Conservation (phyloP, 2,113 vertebrate species). For the Leucosticte australis region DNA sequence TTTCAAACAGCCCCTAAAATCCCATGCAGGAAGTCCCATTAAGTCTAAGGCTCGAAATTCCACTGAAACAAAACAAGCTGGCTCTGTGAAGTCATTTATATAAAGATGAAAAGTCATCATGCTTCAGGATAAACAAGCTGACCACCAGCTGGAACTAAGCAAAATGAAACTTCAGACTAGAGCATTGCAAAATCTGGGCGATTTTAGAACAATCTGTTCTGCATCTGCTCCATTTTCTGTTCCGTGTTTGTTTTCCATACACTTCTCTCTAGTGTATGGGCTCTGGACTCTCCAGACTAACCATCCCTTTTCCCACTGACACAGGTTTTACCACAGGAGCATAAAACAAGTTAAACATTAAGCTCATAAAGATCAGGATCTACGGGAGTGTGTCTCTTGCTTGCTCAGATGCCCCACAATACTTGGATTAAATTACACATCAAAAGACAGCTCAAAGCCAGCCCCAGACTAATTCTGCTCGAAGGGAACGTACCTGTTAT, state of each 20-base stretch:
- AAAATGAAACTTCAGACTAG: neutral
- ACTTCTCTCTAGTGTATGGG: neutral
- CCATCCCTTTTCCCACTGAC: neutral
- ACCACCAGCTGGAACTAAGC: neutral
- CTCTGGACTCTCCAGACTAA: neutral
- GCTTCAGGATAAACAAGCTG: neutral
- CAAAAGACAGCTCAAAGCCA: neutral
- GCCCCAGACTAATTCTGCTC: neutral
- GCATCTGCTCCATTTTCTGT: neutral
- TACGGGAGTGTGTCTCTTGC: neutral
- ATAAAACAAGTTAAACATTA: constrained; percentile 50
- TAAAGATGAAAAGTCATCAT: neutral
- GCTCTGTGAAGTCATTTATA: neutral
- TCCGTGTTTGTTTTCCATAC: neutral
- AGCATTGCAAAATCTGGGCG: neutral
- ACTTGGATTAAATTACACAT: neutral
- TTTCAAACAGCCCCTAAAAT: neutral
- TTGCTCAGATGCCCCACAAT: neutral
- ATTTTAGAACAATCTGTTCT: neutral
- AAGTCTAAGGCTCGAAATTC: neutral
- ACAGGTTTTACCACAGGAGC: neutral
- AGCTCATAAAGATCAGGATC: neutral
- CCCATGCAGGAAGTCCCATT: neutral
- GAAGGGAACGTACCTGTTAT: constrained; percentile 41
- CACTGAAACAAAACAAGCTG: neutral